Evolutionary conservation across 2,113 vertebrate species (phyloP).

Genomic region (Leptobrachium leishanense): DNA sequence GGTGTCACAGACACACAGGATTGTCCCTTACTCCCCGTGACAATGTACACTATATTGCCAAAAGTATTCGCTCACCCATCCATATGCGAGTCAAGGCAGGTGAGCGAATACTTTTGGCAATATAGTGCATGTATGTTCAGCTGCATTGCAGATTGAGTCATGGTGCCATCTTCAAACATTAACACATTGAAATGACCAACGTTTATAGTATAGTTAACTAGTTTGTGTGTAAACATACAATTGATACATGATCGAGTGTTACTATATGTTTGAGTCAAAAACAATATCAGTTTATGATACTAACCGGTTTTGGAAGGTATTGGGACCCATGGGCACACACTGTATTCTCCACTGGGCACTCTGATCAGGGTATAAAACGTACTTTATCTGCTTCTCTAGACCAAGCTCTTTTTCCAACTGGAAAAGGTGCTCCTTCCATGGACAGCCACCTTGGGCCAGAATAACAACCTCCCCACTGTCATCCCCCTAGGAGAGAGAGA

Average conservation of each 20-base stretch:
- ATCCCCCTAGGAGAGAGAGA: constrained; percentile 71
- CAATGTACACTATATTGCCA: no score
- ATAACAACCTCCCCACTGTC: constrained; percentile 79
- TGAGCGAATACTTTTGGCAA: no score
- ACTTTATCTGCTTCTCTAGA: constrained; percentile 70
- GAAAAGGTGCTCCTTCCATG: constrained; percentile 93
- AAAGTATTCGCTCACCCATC: no score
- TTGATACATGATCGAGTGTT: background rate
- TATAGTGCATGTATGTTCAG: no score
- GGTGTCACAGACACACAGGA: no score
- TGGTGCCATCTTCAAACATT: no score
- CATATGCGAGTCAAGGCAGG: no score
- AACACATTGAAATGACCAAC: no score
- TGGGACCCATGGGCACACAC: constrained; percentile 79
- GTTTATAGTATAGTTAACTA: no score
- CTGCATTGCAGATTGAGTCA: no score
- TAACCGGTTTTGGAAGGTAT: constrained; percentile 87
- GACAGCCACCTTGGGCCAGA: constrained; percentile 80
- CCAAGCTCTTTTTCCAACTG: constrained; percentile 75
- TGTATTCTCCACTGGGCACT: constrained; percentile 86
- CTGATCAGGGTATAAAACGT: constrained; percentile 82
- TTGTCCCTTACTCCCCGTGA: no score
- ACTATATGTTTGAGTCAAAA: background rate
- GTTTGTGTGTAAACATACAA: no score
- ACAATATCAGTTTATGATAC: background rate